These are phyloP conservation scores for Trichogramma dendrolimi DNA, from an alignment of 2,888 invertebrate genomes.

Conservation along the genomic window DNA sequence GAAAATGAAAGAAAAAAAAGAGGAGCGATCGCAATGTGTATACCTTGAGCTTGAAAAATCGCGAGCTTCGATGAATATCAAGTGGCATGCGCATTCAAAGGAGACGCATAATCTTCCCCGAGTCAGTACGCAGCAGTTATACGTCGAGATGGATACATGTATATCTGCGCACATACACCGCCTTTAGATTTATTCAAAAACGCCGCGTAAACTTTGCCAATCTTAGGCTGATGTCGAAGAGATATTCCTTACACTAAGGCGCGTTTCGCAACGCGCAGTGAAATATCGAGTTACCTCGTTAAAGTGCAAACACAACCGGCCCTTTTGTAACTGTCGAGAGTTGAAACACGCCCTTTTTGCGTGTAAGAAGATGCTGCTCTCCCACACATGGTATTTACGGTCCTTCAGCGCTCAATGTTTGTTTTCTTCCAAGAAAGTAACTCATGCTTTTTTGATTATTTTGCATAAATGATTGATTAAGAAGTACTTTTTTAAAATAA, in stretches of 20 bases:
- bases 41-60: slow-evolving; percentile 9
- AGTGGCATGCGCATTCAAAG: slow-evolving; percentile 20
- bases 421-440: too few species aligned
- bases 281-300: slow-evolving; percentile 47
- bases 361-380: not conserved
- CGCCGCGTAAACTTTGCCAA: slow-evolving; percentile 42
- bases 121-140: not conserved
- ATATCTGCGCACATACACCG: not conserved
- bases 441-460: too few species aligned
- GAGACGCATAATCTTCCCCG: slow-evolving; percentile 8
- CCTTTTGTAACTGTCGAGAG: too few species aligned
- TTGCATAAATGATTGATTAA: too few species aligned
- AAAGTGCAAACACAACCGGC: slow-evolving; percentile 39
- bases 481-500: too few species aligned
- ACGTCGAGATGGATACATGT: not conserved
- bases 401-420: too few species aligned
- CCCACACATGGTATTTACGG: too few species aligned
- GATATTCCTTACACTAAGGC: not conserved
- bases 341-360: slow-evolving; percentile 24
- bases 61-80: slow-evolving; percentile 22
- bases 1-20: too few species aligned
- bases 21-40: not conserved
- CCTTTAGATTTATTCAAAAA: slow-evolving; percentile 41
- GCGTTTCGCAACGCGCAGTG: slow-evolving; percentile 6
- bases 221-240: slow-evolving; percentile 37